Evolutionary conservation across 2,888 invertebrate species (phyloP), one percentile per base, ranked within the genome.

Genomic region (Drosophila seclusa): DNA sequence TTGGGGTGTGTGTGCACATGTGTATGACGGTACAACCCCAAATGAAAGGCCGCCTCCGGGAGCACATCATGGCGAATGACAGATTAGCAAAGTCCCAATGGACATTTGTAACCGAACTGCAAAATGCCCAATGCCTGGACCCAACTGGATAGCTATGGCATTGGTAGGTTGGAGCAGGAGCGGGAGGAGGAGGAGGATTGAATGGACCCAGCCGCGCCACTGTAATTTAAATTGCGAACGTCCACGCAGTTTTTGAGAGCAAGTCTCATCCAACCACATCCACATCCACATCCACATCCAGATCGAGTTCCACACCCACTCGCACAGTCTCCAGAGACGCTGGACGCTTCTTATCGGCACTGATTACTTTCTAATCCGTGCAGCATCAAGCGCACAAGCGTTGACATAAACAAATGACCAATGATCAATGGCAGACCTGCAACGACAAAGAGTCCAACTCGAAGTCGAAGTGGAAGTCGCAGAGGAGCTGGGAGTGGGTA

Each of bases 71-170:
- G 82, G 79, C 85, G 85, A 91, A 90, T 91, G 92, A 91, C 91
- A 90, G 89, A 91, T 91, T 91, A 82, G 81, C 79, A 84, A 90
- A 87, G 89, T 89, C 89, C 88, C 89, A 84, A 79, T 83, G 92
- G 91, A 80, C 90, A 87, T 91, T 91, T 88, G 90, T 89, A 91
- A 91, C 83, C 74, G 64, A 89, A 90, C 82, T 77, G 79, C 80
- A 77, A 77, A 88, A 76, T 83, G 76, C 77, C 78, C 76, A 78
- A 76, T 70, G 78, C 64, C 74, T 53, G 70, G 49, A 42, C 63
- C 62, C 58, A 34, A 29, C 49, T 38, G 50, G 49, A 42, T 58
- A 42, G 55, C 34, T 40, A 58, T 65, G 40, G 24, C 61, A 24
- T 21, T 61, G 38, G 60, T 55, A 27, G 66, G 10, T 58, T 45